Evolutionary conservation across 2,113 vertebrate genomes (phyloP).

Genomic region (Pachycephala philippinensis): DNA sequence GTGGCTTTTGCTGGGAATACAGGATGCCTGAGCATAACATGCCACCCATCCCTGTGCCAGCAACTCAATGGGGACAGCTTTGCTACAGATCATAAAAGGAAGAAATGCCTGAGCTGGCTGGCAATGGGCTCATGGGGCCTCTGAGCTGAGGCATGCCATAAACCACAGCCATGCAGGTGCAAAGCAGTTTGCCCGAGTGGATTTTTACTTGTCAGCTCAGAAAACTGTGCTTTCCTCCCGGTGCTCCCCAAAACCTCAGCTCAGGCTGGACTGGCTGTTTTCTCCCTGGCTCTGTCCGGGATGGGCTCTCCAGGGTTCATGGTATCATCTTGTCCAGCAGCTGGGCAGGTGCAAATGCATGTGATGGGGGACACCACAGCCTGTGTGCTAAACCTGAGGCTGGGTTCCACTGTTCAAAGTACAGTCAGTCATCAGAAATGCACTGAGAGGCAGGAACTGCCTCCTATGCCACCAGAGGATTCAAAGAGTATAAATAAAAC

Average conservation of each 20-base stretch:
- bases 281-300: fast-evolving
- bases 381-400: not conserved
- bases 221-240: not conserved
- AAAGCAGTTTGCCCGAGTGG: not conserved
- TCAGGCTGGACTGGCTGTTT: not conserved
- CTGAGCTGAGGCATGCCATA: not conserved
- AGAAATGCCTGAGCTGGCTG: not conserved
- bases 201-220: not conserved
- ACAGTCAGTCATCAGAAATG: not conserved
- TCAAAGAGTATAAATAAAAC: not conserved
- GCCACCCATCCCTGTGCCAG: not conserved
- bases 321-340: not conserved
- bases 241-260: not conserved
- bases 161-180: fast-evolving
- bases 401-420: not conserved
- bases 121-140: not conserved
- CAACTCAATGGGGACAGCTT: not conserved
- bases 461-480: not conserved
- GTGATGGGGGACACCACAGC: not conserved
- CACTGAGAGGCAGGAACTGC: not conserved
- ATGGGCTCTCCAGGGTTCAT: not conserved
- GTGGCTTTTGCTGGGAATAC: fast-evolving
- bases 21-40: not conserved
- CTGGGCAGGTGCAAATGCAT: not conserved
- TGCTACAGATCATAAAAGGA: not conserved